These are phyloP conservation scores for Tipula confusa DNA, from an alignment of 2,888 invertebrate species.

Conservation along the genomic window DNA sequence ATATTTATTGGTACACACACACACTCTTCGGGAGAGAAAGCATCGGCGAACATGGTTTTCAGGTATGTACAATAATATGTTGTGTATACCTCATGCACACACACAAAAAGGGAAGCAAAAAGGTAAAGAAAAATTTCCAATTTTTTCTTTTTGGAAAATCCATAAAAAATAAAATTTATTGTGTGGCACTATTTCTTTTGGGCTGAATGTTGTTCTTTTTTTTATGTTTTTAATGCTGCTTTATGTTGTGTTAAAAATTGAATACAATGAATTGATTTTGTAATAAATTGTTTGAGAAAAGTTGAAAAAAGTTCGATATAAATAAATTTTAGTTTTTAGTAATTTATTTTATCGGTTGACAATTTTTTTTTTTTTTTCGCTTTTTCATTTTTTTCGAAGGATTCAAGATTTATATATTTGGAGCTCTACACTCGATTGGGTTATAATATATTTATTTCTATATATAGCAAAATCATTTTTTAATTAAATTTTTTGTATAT, in stretches of 20 bases:
- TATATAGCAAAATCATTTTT: not conserved
- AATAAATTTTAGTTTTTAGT: slow-evolving; percentile 20
- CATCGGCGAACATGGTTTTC: not conserved
- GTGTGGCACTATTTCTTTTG: slow-evolving; percentile 20
- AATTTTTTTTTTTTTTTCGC: not conserved
- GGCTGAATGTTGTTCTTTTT: not conserved
- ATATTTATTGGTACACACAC: not conserved
- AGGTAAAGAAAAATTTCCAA: not conserved
- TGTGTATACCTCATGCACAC: not conserved
- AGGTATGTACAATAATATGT: not conserved
- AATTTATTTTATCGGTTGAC: slow-evolving; percentile 25
- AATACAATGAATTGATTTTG: slow-evolving; percentile 20
- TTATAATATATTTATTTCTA: not conserved
- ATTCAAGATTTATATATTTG: not conserved
- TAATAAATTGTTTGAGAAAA: not conserved
- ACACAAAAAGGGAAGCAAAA: not conserved
- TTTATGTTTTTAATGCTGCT: not conserved
- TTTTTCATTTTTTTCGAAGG: not conserved
- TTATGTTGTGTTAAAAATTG: slow-evolving; percentile 25
- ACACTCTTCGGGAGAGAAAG: not conserved
- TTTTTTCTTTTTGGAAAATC: slow-evolving; percentile 14
- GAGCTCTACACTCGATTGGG: not conserved
- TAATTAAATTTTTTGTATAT: not conserved
- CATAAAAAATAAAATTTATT: slow-evolving; percentile 8
- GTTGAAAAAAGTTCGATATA: not conserved